Evolutionary conservation across 2,888 invertebrate species (phyloP).

Genomic region (Autographa pulchrina): DNA sequence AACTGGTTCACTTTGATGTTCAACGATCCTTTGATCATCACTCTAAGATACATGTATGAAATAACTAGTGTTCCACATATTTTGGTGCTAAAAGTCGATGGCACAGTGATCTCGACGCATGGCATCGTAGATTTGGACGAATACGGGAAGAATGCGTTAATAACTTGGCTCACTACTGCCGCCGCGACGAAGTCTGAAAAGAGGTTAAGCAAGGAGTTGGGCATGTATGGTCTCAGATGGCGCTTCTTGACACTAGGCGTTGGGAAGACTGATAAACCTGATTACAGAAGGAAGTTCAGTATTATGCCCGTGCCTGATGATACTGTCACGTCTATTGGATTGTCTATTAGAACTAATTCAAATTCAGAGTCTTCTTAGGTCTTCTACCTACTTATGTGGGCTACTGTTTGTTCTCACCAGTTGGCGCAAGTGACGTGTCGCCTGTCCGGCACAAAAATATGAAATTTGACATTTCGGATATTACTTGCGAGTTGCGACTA

Average conservation of each 20-base stretch:
- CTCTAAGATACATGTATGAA: conserved; percentile 73
- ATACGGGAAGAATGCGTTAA: conserved; percentile 79
- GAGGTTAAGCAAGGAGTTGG: conserved; percentile 68
- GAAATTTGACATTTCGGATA: too few species aligned
- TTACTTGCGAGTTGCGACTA: too few species aligned
- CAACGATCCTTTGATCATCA: conserved; percentile 71
- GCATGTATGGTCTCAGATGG: conserved; percentile 76
- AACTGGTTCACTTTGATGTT: conserved; percentile 82
- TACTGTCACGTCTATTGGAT: conserved; percentile 3
- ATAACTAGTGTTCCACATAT: conserved; percentile 77
- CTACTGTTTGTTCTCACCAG: too few species aligned
- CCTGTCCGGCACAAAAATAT: too few species aligned
- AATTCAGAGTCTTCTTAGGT: not conserved
- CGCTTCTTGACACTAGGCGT: conserved; percentile 56
- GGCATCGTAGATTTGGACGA: conserved; percentile 77
- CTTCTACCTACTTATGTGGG: not conserved
- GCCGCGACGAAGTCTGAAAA: conserved; percentile 61
- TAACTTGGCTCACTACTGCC: conserved; percentile 76
- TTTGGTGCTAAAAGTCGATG: conserved; percentile 70
- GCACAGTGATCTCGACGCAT: conserved; percentile 72
- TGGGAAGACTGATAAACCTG: conserved; percentile 38
- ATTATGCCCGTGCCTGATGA: not conserved
- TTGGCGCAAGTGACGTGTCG: too few species aligned
- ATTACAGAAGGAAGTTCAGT: conserved; percentile 66
- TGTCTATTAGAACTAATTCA: not conserved